Base-by-base conservation (phyloP, 2,888 invertebrate genomes). In the Drosophila mimica region DNA sequence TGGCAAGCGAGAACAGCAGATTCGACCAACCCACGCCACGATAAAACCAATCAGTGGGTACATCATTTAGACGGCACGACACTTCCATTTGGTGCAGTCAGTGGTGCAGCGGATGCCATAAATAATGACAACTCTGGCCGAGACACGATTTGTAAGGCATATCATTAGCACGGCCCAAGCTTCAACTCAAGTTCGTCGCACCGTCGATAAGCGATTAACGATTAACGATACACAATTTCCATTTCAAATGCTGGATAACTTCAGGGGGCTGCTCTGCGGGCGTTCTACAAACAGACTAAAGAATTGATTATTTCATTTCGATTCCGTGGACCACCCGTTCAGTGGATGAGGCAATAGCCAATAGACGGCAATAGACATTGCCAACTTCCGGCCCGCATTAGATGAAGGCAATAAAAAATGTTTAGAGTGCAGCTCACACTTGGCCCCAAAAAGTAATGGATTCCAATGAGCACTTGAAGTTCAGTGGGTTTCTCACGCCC, bases 401-500 rank as follows among this genome's bases (percentile, higher is more conserved):
- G 84, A 81, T 43, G 68, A 7, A 15, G 62, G 58, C 62, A 72
- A 59, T 67, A 60, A 70, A 60, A 70, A 49, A 65, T 43, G 40
- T 40, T 36, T 46, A 54, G 57, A 61, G 48, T 56, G 58, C 53
- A 46, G 62, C 68, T 43, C 60, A 59, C 75, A 54, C 62, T 69
- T 66, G 51, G 57, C 54, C 53, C 66, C 69, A 67, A 72, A 84
- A 82, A 66, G 25, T 58, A 61, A 64, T 46, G 46, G 46, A 46
- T 46, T 25, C 25, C 46, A 46, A 46, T 46, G 63, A 70, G 83
- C 87, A 89, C 81, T 89, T 83, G 77, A 85, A 77, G 79, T 84
- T 77, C 84, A 84, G 77, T 75, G 89, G 76, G 74, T 78, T 82
- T 82, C 83, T 86, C 89, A 89, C 85, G 89, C 85, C 85, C 85